These are phyloP conservation scores for Nansenia antarctica DNA, from an alignment of 2,113 vertebrate genomes.

Conservation along the genomic window DNA sequence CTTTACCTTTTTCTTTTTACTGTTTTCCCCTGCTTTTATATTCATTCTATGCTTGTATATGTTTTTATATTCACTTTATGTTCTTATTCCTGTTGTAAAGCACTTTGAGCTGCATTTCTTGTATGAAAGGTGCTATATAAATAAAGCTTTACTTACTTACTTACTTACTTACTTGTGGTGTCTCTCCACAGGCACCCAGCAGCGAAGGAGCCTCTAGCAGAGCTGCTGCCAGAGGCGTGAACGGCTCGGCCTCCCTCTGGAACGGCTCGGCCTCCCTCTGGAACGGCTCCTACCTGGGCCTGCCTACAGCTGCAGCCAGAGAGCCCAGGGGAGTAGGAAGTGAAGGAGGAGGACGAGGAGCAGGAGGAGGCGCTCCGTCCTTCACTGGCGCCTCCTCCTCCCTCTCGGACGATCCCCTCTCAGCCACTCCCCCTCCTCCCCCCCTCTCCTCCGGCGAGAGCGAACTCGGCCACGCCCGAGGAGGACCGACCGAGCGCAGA, in stretches of 20 bases:
- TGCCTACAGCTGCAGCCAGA: slow-evolving; percentile 28
- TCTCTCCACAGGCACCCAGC: slow-evolving; percentile 55
- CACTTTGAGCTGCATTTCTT: no score
- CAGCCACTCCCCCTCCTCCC: slow-evolving; percentile 9
- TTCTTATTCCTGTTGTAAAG: no score
- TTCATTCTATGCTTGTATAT: no score
- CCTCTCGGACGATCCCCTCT: not conserved
- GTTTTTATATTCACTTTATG: no score
- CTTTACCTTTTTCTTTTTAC: no score
- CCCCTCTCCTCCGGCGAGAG: slow-evolving; percentile 12
- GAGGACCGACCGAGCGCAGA: slow-evolving; percentile 11
- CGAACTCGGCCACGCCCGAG: slow-evolving; percentile 24
- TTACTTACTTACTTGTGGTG: no score
- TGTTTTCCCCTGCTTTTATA: no score
- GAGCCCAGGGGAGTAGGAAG: slow-evolving; percentile 10
- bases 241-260: slow-evolving; percentile 41
- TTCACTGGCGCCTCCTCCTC: slow-evolving; percentile 12
- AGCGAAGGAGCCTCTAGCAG: slow-evolving; percentile 44
- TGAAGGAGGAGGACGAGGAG: slow-evolving; percentile 27
- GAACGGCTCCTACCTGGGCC: slow-evolving; percentile 70
- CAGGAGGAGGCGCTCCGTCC: not conserved
- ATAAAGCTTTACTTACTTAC: not conserved
- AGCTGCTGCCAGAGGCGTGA: slow-evolving; percentile 22
- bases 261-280: slow-evolving; percentile 49
- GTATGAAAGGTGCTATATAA: no score